Evolutionary conservation across 2,113 vertebrate species (phyloP).

Genomic region (Mastomys natalensis): DNA sequence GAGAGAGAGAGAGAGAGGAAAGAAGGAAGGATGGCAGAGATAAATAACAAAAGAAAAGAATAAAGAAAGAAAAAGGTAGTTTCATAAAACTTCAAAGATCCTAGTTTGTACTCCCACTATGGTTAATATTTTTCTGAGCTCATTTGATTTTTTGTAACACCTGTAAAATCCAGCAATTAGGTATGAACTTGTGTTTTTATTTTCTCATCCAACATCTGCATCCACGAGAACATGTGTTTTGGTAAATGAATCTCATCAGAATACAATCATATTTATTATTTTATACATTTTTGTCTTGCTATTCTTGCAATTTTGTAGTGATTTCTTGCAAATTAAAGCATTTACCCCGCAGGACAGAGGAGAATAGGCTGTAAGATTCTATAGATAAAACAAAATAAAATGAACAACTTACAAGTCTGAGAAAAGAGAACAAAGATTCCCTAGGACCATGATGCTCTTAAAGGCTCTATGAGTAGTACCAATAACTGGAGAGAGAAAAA

Average conservation of each 20-base stretch:
- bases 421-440: not conserved
- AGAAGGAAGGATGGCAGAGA: accelerated
- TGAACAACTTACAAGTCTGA: not conserved
- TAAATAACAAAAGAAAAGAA: too few relatives aligned
- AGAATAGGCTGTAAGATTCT: too few relatives aligned
- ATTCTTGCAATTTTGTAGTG: not conserved
- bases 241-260: not conserved
- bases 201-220: not conserved
- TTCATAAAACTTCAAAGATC: not conserved
- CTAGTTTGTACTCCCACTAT: not conserved
- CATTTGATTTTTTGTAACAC: not conserved
- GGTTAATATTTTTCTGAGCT: not conserved
- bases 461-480: not conserved
- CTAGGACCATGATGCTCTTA: not conserved
- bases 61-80: not conserved
- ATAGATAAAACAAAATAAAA: not conserved
- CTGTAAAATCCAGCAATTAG: not conserved
- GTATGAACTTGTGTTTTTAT: not conserved
- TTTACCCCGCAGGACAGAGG: too few relatives aligned
- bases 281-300: not conserved
- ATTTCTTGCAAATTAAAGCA: not conserved
- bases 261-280: not conserved
- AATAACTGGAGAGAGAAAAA: not conserved
- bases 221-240: not conserved
- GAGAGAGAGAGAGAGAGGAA: accelerated